Base-by-base conservation (phyloP, 2,797 vertebrate genomes). In the Falco berigora region DNA sequence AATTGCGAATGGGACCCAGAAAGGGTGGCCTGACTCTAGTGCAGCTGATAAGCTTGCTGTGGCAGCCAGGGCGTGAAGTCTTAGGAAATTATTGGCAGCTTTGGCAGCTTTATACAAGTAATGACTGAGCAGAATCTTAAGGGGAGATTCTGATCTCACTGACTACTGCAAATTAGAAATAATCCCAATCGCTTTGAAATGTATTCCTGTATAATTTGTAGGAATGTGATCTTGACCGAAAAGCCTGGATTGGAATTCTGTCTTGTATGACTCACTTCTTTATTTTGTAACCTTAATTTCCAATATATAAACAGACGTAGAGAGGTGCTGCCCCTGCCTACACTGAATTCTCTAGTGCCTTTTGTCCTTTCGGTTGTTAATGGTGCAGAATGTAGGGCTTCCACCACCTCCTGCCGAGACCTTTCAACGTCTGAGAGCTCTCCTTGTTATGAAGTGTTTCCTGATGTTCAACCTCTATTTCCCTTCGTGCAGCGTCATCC, bases 291-390 rank as follows among this genome's bases (percentile, higher is more conserved):
- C 90, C 79, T 74, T 49, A 47, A 83, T 94, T 94, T 68, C 68
- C 58, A 42, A 53, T 5, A 1, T 13, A 20, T 22, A 64, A 85
- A 95, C 92, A 89, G 62, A 38, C 14, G 52, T 63, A 3, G 81
- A 32, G 86, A 77, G 81, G 56, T 58, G 80, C 88, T 95, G 93
- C 66, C 86, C 77, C 84, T 86, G 72, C 94, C 92, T 72, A n/a
- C 84, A 17, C 24, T 20, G 0, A 25, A 12, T 71, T 36, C 84
- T 69, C n/a, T 24, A 14, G 46, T 78, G 84, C 73, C 67, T 89
- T 87, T 94, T 87, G 86, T 96, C 66, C 87, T 86, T 34, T 44
- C 34, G 12, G 47, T 32, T 75, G 86, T 24, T 53, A 22, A 38
- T 34, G 79, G 67, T 1, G 23, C 47, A 17, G 80, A 85, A 79